phyloP scores from a whole-genome alignment of 1,140 invertebrate genomes.

The Nomia melanderi region DNA sequence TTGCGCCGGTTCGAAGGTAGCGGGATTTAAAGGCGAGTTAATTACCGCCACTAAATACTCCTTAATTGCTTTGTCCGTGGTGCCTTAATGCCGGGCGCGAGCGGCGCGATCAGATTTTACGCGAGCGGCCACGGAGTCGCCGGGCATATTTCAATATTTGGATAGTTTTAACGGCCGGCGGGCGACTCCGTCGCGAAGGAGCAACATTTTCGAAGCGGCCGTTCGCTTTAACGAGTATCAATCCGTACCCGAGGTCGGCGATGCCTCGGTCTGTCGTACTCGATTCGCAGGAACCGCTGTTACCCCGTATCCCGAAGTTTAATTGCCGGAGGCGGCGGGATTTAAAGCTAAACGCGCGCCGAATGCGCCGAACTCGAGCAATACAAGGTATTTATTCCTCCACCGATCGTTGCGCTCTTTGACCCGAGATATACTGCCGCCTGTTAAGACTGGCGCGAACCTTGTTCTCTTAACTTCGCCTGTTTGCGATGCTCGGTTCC shows the following conservation, averaged over 20 bases:
- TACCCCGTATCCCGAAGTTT: background rate
- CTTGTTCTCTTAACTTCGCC: too few species aligned
- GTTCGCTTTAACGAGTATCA: conserved; percentile 50
- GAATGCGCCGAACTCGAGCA: background rate
- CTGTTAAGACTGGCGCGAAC: too few species aligned
- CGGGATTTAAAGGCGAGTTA: conserved; percentile 25
- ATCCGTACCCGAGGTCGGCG: conserved; percentile 20
- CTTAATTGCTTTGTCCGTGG: conserved; percentile 30
- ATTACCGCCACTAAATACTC: conserved; percentile 29
- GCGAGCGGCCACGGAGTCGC: background rate
- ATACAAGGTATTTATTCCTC: background rate
- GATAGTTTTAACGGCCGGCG: background rate
- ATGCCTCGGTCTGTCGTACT: background rate
- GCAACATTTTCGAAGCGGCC: background rate
- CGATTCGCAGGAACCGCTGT: background rate
- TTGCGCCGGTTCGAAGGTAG: background rate
- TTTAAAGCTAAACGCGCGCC: conserved; percentile 7
- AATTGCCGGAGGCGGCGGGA: background rate
- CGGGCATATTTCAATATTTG: conserved; percentile 31
- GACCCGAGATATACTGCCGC: too few species aligned
- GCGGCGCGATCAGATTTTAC: background rate
- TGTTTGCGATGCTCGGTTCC: too few species aligned
- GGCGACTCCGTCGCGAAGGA: background rate
- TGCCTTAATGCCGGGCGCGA: conserved; percentile 4
- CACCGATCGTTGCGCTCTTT: background rate